Evolutionary conservation across 2,888 invertebrate species (phyloP), one percentile per base, ranked within the genome.

Genomic region (Trachelus iudaicus): DNA sequence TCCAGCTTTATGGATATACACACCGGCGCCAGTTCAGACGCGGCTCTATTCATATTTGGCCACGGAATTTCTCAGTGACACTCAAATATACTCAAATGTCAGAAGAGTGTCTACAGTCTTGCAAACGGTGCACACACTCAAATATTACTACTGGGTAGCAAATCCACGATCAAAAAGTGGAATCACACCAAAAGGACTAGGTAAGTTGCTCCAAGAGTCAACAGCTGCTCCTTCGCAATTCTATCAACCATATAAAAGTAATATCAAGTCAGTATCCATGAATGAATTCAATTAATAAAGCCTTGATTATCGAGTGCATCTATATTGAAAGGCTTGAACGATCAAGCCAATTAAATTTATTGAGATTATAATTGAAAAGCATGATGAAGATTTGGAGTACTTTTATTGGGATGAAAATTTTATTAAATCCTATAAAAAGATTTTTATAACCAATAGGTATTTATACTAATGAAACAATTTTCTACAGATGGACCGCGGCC

Each of bases 101-200:
- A 93, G 99, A 77, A 94, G 99, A 77, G 98, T 99, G 81, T 98
- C 98, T 87, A 99, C 99, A 1, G 98, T 99, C 0, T 93, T 99
- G 75, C 99, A 99, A 93, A 98, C 99, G 35, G 98, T 99, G 85
- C 99, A 99, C 92, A 98, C 99, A 4, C 94, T 99, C 82, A 99
- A 99, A 93, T 99, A 98, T 92, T 99, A 99, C 93, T 99, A 99
- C 92, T 99, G 99, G 99, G 97, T 99, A 73, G 96, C 97, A 80
- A 98, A 98, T 93, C 99, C 99, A 1, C 94, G 97, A 83, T 95
- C 97, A 83, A 98, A 98, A 92, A 98, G 98, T 92, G 98, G 98
- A 77, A 98, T 98, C 89, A 95, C 96, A 79, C 98, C 99, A 34
- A 99, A 98, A 92, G 98, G 98, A 87, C 93, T 98, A 85, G 98